Evolutionary conservation across 2,797 vertebrate genomes (phyloP).

Genomic region (Chanos chanos): DNA sequence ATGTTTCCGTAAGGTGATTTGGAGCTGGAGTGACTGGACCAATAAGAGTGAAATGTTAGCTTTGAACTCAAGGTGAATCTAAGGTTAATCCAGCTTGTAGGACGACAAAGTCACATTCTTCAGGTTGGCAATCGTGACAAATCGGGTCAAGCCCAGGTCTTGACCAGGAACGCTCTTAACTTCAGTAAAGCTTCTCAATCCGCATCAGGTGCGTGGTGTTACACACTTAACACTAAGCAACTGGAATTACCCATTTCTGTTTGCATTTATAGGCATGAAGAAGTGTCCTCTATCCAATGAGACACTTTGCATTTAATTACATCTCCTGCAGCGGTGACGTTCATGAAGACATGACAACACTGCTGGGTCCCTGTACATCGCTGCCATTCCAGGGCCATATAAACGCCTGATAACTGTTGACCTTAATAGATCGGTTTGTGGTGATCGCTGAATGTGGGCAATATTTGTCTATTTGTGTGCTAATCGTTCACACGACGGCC

Average conservation of each 20-base stretch:
- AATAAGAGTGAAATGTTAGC: no score
- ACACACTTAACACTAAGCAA: conserved; percentile 9
- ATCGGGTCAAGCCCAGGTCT: no score
- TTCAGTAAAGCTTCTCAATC: no score
- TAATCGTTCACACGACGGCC: conserved; percentile 28
- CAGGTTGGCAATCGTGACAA: no score
- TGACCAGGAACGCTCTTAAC: no score
- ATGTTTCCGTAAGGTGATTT: no score
- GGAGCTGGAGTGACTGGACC: no score
- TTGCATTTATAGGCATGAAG: conserved; percentile 36
- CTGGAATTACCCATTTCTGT: conserved; percentile 39
- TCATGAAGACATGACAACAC: conserved; percentile 33
- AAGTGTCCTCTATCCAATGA: conserved; percentile 34
- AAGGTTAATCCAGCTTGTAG: no score
- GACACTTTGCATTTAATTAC: conserved; percentile 47
- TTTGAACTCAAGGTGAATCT: no score
- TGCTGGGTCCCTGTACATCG: conserved; percentile 40
- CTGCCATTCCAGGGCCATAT: conserved; percentile 20
- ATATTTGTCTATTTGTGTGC: conserved; percentile 33
- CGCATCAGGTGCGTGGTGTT: conserved; percentile 11
- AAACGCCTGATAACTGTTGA: conserved; percentile 28
- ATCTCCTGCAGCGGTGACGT: conserved; percentile 17
- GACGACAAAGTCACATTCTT: no score
- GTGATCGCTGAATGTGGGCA: conserved; percentile 8
- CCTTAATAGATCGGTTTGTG: conserved; percentile 31